These are phyloP conservation scores for Xestia ashworthii DNA, from an alignment of 2,888 invertebrate genomes.

Conservation along the genomic window DNA sequence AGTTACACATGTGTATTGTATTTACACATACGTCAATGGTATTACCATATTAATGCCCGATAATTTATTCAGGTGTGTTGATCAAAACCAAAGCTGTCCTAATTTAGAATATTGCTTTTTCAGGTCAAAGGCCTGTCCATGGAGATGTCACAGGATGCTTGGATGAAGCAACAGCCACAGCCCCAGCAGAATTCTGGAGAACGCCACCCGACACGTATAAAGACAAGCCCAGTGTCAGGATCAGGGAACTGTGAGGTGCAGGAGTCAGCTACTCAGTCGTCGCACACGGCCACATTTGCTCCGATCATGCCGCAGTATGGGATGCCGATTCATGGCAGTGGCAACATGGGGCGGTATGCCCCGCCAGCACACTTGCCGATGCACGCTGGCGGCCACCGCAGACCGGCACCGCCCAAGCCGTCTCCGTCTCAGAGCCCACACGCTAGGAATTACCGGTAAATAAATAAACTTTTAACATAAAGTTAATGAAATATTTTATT, in stretches of 20 bases:
- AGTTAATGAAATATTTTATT: not conserved
- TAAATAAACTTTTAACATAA: not conserved
- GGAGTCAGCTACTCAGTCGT: slow-evolving; percentile 91
- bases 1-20: slow-evolving; percentile 37
- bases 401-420: slow-evolving; percentile 87
- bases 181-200: slow-evolving; percentile 84
- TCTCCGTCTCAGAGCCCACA: slow-evolving; percentile 90
- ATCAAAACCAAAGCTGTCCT: slow-evolving; percentile 22
- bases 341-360: slow-evolving; percentile 88
- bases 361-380: slow-evolving; percentile 90
- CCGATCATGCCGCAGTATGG: slow-evolving; percentile 86
- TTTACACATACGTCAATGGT: slow-evolving; percentile 37
- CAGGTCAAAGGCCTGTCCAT: slow-evolving; percentile 89
- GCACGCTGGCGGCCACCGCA: slow-evolving; percentile 88
- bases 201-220: slow-evolving; percentile 86
- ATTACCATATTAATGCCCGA: slow-evolving; percentile 20
- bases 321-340: slow-evolving; percentile 82
- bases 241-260: slow-evolving; percentile 86
- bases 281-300: slow-evolving; percentile 84
- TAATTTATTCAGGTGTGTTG: slow-evolving; percentile 53
- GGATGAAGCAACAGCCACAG: slow-evolving; percentile 88
- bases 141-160: slow-evolving; percentile 89
- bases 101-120: slow-evolving; percentile 61
- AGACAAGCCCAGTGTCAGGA: slow-evolving; percentile 87
- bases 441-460: slow-evolving; percentile 89